phyloP scores from a whole-genome alignment of 2,113 vertebrate species.

The Haliaeetus leucogaster region DNA sequence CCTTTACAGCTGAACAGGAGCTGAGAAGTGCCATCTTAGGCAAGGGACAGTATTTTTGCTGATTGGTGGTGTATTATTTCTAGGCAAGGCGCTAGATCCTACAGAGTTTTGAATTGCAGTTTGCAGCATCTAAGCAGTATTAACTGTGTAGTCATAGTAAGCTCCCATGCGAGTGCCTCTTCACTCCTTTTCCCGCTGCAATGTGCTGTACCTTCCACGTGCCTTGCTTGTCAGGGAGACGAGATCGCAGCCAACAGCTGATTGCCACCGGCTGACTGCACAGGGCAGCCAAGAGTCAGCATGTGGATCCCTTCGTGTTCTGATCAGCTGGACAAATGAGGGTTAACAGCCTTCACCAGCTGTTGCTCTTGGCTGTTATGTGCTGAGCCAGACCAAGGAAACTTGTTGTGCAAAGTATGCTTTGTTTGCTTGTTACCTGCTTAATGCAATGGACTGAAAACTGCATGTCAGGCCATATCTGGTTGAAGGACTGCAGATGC shows the following conservation, averaged over 20 bases:
- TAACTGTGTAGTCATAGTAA: background rate
- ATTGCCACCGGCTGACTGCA: background rate
- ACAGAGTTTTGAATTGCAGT: background rate
- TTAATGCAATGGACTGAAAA: background rate
- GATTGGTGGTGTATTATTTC: background rate
- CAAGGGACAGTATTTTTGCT: background rate
- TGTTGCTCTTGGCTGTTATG: background rate
- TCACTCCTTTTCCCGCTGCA: background rate
- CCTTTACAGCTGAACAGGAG: background rate
- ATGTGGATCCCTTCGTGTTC: background rate
- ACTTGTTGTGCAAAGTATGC: background rate
- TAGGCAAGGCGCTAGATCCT: background rate
- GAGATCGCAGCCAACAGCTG: background rate
- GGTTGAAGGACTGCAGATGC: background rate
- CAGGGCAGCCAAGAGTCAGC: background rate
- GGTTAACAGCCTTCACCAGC: background rate
- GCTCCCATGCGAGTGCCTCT: background rate
- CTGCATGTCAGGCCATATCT: rapidly evolving
- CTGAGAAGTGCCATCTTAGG: background rate
- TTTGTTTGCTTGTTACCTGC: background rate
- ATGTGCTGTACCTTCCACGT: background rate
- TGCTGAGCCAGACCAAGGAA: background rate
- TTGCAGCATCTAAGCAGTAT: background rate
- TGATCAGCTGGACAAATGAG: background rate
- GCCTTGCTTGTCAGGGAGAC: background rate